phyloP scores from a whole-genome alignment of 2,888 invertebrate genomes.

The Dermolepida albohirtum region DNA sequence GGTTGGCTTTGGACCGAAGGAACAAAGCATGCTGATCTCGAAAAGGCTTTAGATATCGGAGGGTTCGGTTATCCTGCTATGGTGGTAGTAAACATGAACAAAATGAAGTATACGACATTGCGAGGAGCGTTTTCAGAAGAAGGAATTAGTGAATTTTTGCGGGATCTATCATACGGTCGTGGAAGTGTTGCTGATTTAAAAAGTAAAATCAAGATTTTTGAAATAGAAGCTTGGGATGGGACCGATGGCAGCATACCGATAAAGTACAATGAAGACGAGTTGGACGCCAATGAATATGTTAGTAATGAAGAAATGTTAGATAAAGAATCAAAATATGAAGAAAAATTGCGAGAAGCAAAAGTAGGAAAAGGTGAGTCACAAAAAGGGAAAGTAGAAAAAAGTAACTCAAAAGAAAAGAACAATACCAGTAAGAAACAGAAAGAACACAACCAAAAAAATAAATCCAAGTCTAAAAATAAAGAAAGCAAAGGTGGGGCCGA shows the following conservation, averaged over 20 bases:
- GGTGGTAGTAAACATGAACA: slow-evolving; percentile 93
- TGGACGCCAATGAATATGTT: too few relatives aligned
- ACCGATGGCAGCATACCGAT: neutral
- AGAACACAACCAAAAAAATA: too few relatives aligned
- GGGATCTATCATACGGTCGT: slow-evolving; percentile 52
- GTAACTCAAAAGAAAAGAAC: too few relatives aligned
- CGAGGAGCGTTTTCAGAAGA: slow-evolving; percentile 90
- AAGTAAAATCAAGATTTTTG: slow-evolving; percentile 5
- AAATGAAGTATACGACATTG: slow-evolving; percentile 91
- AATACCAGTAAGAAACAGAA: too few relatives aligned
- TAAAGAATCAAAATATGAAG: too few relatives aligned
- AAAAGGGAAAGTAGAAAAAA: too few relatives aligned
- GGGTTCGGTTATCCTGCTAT: slow-evolving; percentile 82
- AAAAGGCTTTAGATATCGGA: slow-evolving; percentile 83
- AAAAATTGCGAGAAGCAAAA: too few relatives aligned
- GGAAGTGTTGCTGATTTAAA: neutral
- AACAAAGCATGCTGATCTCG: slow-evolving; percentile 81
- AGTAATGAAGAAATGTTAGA: too few relatives aligned
- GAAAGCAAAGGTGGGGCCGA: too few relatives aligned
- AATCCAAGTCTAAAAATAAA: too few relatives aligned
- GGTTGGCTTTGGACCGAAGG: slow-evolving; percentile 97
- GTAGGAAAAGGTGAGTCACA: too few relatives aligned
- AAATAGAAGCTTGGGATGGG: slow-evolving; percentile 19
- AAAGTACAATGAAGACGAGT: neutral
- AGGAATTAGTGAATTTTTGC: slow-evolving; percentile 91